Percentiles rank a stretch among this genome's conserved stretches.
Conservation (phyloP, 2,113 vertebrate species). For the Butorides virescens region DNA sequence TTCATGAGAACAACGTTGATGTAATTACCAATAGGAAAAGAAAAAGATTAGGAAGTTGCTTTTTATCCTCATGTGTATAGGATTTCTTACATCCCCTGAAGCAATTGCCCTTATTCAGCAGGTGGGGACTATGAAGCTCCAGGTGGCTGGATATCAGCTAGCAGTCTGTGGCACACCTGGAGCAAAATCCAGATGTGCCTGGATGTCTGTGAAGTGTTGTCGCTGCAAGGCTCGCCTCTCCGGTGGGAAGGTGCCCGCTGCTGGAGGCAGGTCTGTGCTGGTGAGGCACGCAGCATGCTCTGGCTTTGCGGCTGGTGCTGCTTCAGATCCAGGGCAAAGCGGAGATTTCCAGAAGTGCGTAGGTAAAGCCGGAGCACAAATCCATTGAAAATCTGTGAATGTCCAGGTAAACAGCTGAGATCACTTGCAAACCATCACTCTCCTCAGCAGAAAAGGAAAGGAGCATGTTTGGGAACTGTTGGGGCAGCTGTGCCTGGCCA, state of each 20-base stretch:
- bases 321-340: not conserved
- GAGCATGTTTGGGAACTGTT: not conserved
- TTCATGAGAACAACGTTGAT: not conserved
- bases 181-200: not conserved
- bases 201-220: not conserved
- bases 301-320: not conserved
- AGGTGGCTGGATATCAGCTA: not conserved
- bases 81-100: not conserved
- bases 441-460: not conserved
- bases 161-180: not conserved
- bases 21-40: not conserved
- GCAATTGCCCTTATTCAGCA: not conserved
- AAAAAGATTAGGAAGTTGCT: not conserved
- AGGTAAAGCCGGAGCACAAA: not conserved
- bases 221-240: not conserved
- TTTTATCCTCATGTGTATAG: not conserved
- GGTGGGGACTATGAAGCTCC: not conserved
- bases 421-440: not conserved
- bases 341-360: not conserved
- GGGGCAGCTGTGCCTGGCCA: not conserved
- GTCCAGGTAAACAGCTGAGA: not conserved
- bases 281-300: not conserved
- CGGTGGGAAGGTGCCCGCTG: not conserved
- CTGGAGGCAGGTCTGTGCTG: not conserved
- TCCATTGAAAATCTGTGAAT: not conserved